Evolutionary conservation across 2,888 invertebrate genomes (phyloP).

Genomic region (Eupithecia abbreviata): DNA sequence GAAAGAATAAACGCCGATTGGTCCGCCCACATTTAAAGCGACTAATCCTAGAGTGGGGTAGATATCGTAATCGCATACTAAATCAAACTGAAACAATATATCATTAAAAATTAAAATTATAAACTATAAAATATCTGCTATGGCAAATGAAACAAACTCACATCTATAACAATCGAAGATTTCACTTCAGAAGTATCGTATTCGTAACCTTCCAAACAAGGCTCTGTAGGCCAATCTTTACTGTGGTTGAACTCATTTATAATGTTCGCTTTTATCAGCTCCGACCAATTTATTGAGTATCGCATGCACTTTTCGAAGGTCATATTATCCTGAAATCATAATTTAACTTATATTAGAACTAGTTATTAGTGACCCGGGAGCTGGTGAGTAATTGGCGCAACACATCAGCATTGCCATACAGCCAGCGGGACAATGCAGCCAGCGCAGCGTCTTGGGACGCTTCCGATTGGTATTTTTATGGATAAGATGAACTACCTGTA

Average conservation of each 20-base stretch:
- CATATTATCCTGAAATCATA: constrained; percentile 64
- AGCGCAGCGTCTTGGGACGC: too few relatives aligned
- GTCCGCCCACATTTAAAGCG: constrained; percentile 93
- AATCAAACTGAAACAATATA: constrained; percentile 88
- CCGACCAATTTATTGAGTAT: constrained; percentile 89
- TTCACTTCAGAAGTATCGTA: constrained; percentile 87
- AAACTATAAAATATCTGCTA: not conserved
- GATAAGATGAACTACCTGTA: too few relatives aligned
- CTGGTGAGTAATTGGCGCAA: too few relatives aligned
- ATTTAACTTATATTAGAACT: not conserved
- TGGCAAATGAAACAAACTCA: constrained; percentile 68
- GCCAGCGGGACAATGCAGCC: too few relatives aligned
- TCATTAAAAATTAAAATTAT: not conserved
- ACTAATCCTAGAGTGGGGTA: constrained; percentile 94
- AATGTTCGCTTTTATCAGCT: constrained; percentile 69
- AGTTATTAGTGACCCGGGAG: too few relatives aligned
- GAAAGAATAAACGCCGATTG: constrained; percentile 94
- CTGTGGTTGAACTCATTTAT: constrained; percentile 72
- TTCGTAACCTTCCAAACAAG: constrained; percentile 91
- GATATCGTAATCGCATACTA: constrained; percentile 93
- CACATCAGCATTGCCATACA: too few relatives aligned
- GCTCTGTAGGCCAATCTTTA: constrained; percentile 85
- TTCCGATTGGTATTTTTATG: too few relatives aligned
- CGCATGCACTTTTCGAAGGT: constrained; percentile 88
- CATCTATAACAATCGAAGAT: constrained; percentile 94